Evolutionary conservation across 1,140 invertebrate species (phyloP).

Genomic region (Drosophila nigrodunni): DNA sequence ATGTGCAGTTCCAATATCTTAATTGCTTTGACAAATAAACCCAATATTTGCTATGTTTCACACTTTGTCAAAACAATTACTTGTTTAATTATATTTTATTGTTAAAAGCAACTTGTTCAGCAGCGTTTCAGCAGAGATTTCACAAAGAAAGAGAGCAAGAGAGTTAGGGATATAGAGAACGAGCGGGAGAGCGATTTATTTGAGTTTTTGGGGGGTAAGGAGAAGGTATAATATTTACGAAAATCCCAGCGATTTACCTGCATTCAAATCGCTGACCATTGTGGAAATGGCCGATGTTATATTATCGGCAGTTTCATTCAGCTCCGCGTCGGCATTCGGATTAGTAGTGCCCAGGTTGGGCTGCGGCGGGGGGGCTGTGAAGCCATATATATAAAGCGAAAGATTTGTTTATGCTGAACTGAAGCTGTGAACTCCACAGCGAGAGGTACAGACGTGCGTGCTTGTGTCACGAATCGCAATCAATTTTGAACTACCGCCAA

Average conservation of each 20-base stretch:
- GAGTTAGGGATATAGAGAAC: constrained; percentile 21
- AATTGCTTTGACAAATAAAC: no score
- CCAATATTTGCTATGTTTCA: no score
- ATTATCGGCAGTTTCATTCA: constrained; percentile 94
- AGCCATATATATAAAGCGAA: constrained; percentile 50
- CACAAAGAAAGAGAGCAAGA: constrained; percentile 25
- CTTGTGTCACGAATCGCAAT: neutral
- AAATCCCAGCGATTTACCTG: constrained; percentile 87
- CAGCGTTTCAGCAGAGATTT: constrained; percentile 24
- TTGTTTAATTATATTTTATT: constrained; percentile 6
- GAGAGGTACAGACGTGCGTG: neutral
- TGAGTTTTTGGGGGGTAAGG: constrained; percentile 4
- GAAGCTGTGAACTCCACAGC: constrained; percentile 4
- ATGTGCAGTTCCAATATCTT: constrained; percentile 50
- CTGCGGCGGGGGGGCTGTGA: constrained; percentile 70
- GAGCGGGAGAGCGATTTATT: constrained; percentile 26
- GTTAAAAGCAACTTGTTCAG: constrained; percentile 32
- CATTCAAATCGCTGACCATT: constrained; percentile 96
- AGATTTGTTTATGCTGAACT: constrained; percentile 20
- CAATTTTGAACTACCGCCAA: neutral
- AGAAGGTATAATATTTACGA: neutral
- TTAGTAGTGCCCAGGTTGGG: constrained; percentile 54
- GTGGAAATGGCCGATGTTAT: constrained; percentile 98
- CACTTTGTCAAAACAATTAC: neutral
- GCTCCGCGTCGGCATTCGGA: constrained; percentile 65